Base-by-base conservation (phyloP, 2,888 invertebrate genomes). In the Cerastoderma edule region DNA sequence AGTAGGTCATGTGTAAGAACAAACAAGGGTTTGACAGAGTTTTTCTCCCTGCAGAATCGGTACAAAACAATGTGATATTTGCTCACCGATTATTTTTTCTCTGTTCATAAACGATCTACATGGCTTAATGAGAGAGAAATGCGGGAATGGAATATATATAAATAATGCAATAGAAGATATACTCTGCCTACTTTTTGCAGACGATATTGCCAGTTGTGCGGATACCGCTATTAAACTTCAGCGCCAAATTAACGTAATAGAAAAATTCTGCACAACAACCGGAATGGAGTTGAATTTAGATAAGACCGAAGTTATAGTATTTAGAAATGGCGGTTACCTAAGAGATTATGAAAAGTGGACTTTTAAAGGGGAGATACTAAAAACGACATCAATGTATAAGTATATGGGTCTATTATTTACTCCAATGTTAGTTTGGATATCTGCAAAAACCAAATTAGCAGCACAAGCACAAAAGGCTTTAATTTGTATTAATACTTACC, bases 221-320 rank as follows among this genome's bases (percentile, higher is more conserved):
- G 68, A 57, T 30, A 68, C 68, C n/a, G 56, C 32, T 6, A 27
- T 57, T 27, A 68, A 56, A 22, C 19, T 57, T 22, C 68, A 57
- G 30, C 19, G 16, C 16, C 68, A 68, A 19, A 48, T 68, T 27
- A 27, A 68, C 30, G n/a, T 27, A 28, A 65, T 68, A 30, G 10
- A 39, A 24, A 44, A 56, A 13, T 68, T 68, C 19, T 68, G 57
- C 46, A 54, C 56, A 16, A 22, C 27, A 35, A 54, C 54, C 22
- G 56, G 57, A 28, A 57, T 68, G 68, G 10, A 54, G 3, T 5
- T 56, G 8, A 68, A 68, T 63, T 8, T 39, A 39, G 39, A 39
- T 10, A 63, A 63, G 39, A 30, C 30, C 10, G 56, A 56, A n/a
- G 32, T 56, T 19, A 56, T 56, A 19, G 63, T 63, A 24, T 63